Evolutionary conservation across 1,140 invertebrate species (phyloP), one percentile per base, ranked within the genome.

Genomic region (Diplogasteroides magnus): DNA sequence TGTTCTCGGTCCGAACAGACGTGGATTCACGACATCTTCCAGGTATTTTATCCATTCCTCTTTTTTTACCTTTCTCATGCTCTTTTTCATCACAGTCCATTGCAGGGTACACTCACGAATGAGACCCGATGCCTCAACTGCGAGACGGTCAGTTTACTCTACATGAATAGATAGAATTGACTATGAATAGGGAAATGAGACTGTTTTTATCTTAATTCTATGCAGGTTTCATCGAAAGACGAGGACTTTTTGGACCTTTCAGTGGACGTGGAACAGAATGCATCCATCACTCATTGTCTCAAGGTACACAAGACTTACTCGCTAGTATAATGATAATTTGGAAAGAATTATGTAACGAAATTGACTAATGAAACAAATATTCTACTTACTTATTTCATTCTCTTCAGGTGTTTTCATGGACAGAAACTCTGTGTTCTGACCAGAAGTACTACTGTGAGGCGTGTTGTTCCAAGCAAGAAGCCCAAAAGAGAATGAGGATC

Each of bases 1-100:
- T n/a, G 31, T 6, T 74, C 71, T 3, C 55, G 31, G 29, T 25
- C 73, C 13, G 68, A 75, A 19, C 23, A 31, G 1, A 82, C 79
- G n/a, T 99, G 96, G 96, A 94, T 99, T 68, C 95, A 98, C 83
- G 96, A 99, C 86, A 97, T 99, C 79, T 99, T 99, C 85, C 95
- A 98, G n/a, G n/a, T n/a, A n/a, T n/a, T n/a, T n/a, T n/a, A n/a
- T n/a, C n/a, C n/a, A n/a, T n/a, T n/a, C n/a, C n/a, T n/a, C n/a
- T n/a, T n/a, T n/a, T n/a, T n/a, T n/a, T n/a, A n/a, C n/a, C n/a
- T n/a, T n/a, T n/a, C n/a, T n/a, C n/a, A n/a, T n/a, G n/a, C n/a
- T n/a, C n/a, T n/a, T n/a, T n/a, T n/a, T n/a, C n/a, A n/a, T n/a
- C n/a, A n/a, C n/a, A n/a, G n/a, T n/a, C n/a, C n/a, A n/a, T n/a